Evolutionary conservation across 2,888 invertebrate species (phyloP).

Genomic region (Parapristionchus giblindavisi): DNA sequence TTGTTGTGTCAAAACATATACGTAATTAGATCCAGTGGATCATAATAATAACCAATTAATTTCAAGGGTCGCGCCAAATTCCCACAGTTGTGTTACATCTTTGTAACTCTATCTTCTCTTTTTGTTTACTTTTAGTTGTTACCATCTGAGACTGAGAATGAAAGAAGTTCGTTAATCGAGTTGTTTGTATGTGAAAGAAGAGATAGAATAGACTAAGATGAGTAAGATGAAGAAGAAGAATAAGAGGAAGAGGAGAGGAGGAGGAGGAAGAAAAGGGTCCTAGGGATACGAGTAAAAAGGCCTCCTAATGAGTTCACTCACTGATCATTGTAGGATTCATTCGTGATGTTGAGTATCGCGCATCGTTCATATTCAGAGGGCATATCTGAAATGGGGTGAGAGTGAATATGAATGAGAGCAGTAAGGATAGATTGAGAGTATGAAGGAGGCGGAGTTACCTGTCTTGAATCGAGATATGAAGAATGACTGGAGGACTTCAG

Average conservation of each 20-base stretch:
- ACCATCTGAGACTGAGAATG: no score
- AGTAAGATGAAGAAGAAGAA: background rate
- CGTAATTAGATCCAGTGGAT: no score
- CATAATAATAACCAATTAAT: no score
- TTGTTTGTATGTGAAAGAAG: background rate
- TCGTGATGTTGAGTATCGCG: background rate
- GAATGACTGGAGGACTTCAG: background rate
- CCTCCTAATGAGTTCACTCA: background rate
- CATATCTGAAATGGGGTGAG: slow-evolving; percentile 14
- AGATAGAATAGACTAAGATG: slow-evolving; percentile 1
- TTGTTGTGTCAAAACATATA: no score
- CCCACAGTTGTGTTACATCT: no score
- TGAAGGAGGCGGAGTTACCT: slow-evolving; percentile 33
- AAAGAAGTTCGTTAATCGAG: background rate
- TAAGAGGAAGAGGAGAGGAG: no score
- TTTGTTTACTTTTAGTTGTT: no score
- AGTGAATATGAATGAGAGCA: slow-evolving; percentile 4
- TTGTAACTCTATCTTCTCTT: no score
- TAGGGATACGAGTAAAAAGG: background rate
- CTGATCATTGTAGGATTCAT: slow-evolving; percentile 17
- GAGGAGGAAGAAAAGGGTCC: no score
- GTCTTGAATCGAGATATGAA: background rate
- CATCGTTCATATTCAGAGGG: slow-evolving; percentile 28
- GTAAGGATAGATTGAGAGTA: slow-evolving; percentile 4
- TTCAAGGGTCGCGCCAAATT: no score